phyloP scores from a whole-genome alignment of 2,113 vertebrate genomes.

The Thamnaconus septentrionalis region DNA sequence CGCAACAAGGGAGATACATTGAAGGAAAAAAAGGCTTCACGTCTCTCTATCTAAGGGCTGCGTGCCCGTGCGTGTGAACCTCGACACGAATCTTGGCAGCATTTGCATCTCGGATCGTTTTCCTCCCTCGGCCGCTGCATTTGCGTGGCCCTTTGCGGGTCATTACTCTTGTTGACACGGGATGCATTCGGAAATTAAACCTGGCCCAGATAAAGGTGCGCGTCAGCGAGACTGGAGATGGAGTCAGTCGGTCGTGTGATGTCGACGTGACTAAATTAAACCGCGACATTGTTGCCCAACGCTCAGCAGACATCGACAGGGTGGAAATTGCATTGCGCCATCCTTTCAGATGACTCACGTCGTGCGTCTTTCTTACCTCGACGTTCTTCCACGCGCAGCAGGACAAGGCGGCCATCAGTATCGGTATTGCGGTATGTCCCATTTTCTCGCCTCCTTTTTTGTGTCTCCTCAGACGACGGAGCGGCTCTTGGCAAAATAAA shows the following conservation, averaged over 20 bases:
- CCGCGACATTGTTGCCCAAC: neutral
- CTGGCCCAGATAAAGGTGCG: conserved; percentile 38
- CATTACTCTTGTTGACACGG: conserved; percentile 46
- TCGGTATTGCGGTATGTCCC: conserved; percentile 69
- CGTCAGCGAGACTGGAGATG: conserved; percentile 35
- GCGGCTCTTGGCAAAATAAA: conserved; percentile 31
- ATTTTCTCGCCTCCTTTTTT: conserved; percentile 63
- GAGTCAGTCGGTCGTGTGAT: conserved; percentile 7
- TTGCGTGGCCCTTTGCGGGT: conserved; percentile 9
- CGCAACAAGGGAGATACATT: conserved; percentile 42
- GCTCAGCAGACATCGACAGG: neutral
- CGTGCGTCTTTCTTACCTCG: conserved; percentile 66
- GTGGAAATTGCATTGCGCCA: conserved; percentile 28
- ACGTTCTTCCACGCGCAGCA: conserved; percentile 60
- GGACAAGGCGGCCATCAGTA: conserved; percentile 71
- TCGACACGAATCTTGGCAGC: neutral
- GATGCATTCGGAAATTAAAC: conserved; percentile 58
- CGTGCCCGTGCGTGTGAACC: neutral
- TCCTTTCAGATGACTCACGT: conserved; percentile 7
- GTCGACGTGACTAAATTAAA: neutral
- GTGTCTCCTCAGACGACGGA: conserved; percentile 32
- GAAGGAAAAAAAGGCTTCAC: conserved; percentile 2
- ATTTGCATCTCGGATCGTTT: conserved; percentile 9
- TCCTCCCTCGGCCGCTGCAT: neutral
- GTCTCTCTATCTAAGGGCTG: conserved; percentile 1